Conservation (phyloP, 2,888 invertebrate genomes). For the Dryomyza anilis region DNA sequence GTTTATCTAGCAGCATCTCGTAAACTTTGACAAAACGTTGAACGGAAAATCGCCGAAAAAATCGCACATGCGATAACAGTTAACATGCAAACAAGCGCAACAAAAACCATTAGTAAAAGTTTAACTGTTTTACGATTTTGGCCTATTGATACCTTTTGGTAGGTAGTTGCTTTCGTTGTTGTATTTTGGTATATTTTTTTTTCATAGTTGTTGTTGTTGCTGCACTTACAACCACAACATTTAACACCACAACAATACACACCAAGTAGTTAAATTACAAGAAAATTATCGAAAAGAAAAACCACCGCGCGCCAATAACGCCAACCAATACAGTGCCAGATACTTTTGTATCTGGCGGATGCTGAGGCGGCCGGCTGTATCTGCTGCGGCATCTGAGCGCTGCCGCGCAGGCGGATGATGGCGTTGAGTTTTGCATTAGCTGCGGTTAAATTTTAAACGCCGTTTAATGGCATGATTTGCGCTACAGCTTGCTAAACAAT, state of each 20-base stretch:
- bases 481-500: background rate
- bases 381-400: background rate
- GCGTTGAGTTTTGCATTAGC: background rate
- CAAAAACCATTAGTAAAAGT: conserved; percentile 52
- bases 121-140: conserved; percentile 40
- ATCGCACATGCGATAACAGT: conserved; percentile 12
- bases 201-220: background rate
- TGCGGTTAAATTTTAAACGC: background rate
- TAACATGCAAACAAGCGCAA: conserved; percentile 16
- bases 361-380: background rate
- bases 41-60: conserved; percentile 5
- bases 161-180: background rate
- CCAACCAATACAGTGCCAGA: conserved; percentile 30
- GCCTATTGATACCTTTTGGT: conserved; percentile 20
- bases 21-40: conserved; percentile 29
- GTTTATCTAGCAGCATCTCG: conserved; percentile 56
- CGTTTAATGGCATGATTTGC: conserved; percentile 11
- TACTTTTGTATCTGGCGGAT: conserved; percentile 24
- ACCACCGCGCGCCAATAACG: too few species aligned
- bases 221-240: background rate
- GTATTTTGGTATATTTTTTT: too few species aligned
- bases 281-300: background rate
- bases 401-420: background rate
- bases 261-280: background rate
- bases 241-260: conserved; percentile 17